phyloP scores from a whole-genome alignment of 2,113 vertebrate genomes.

The Microtus oregoni region DNA sequence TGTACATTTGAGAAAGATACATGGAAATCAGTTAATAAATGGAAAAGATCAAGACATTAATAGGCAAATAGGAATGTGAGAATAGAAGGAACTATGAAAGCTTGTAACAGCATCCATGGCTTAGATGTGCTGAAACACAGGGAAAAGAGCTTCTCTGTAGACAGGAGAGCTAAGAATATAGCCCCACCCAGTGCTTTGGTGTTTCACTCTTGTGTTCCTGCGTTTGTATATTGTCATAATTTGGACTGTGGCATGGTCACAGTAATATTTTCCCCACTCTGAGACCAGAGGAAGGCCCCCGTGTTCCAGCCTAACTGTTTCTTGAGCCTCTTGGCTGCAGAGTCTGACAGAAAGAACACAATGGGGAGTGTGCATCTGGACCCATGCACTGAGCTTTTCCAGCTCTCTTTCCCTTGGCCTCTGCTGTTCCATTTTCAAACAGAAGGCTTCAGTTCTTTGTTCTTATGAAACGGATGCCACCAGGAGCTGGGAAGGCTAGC shows the following conservation, averaged over 20 bases:
- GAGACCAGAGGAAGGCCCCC: neutral
- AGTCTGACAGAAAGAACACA: constrained; percentile 7
- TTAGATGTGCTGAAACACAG: neutral
- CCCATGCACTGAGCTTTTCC: neutral
- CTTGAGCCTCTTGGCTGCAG: neutral
- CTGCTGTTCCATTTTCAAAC: neutral
- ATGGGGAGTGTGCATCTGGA: neutral
- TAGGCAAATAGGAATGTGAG: constrained; percentile 18
- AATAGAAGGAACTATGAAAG: constrained; percentile 27
- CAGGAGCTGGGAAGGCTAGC: neutral
- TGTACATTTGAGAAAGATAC: neutral
- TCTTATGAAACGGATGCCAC: neutral
- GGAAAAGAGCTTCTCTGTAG: neutral
- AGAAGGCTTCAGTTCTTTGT: neutral
- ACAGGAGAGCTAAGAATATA: neutral
- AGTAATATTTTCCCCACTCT: neutral
- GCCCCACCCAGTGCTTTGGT: neutral
- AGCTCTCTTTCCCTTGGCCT: neutral
- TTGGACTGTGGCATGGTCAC: neutral
- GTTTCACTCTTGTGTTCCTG: neutral
- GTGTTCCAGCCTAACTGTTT: constrained; percentile 18
- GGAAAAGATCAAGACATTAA: constrained; percentile 4
- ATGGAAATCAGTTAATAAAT: constrained; percentile 48
- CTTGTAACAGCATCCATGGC: neutral
- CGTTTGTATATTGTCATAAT: constrained; percentile 34